These are phyloP conservation scores for Lordiphosa mommai DNA, from an alignment of 1,140 invertebrate genomes.

Conservation along the genomic window DNA sequence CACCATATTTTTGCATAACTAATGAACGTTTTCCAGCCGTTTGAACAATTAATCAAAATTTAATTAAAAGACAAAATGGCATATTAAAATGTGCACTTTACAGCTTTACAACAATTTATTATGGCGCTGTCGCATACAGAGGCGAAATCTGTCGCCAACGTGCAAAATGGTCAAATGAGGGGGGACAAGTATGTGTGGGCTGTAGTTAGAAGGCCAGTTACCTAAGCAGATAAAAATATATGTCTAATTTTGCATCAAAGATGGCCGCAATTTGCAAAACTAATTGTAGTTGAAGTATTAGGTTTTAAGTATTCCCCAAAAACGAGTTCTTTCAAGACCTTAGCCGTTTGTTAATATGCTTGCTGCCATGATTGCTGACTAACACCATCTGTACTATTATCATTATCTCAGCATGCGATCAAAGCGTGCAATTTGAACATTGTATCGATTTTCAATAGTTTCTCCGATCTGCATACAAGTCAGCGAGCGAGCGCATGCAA, in stretches of 20 bases:
- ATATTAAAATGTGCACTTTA: conserved; percentile 71
- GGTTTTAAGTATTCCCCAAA: no score
- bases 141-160: conserved; percentile 69
- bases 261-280: neutral
- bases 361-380: conserved; percentile 27
- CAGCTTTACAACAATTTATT: conserved; percentile 54
- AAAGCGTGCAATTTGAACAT: conserved; percentile 69
- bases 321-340: no score
- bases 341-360: no score
- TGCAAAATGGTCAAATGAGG: conserved; percentile 52
- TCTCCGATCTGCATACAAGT: conserved; percentile 39
- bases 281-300: neutral
- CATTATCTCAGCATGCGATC: conserved; percentile 65
- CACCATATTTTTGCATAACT: conserved; percentile 38
- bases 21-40: conserved; percentile 54
- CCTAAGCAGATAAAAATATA: conserved; percentile 16
- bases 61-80: conserved; percentile 72
- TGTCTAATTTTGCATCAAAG: no score
- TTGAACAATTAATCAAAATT: conserved; percentile 64
- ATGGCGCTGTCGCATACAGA: conserved; percentile 41
- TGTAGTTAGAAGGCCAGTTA: conserved; percentile 56
- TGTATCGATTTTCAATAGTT: conserved; percentile 71
- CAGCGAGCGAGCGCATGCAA: conserved; percentile 41
- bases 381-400: conserved; percentile 47
- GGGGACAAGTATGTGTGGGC: conserved; percentile 35